Conservation (phyloP, 1,140 invertebrate species). For the Drosophila nigrodunni region DNA sequence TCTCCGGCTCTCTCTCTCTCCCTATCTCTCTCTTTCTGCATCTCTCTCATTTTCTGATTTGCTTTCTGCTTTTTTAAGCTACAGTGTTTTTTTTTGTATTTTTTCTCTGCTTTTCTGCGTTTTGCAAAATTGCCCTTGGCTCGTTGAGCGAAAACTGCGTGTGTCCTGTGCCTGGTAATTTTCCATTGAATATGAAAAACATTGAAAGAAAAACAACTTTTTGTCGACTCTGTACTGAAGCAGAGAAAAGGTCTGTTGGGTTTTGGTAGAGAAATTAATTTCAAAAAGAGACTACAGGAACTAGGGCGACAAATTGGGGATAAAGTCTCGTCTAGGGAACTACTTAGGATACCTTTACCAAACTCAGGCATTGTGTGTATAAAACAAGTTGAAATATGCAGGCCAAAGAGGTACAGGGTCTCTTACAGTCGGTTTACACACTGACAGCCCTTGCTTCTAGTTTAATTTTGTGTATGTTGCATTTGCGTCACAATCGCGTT, state of each 20-base stretch:
- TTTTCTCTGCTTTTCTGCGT: neutral
- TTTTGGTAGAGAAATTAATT: too few species aligned
- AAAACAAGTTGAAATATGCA: too few species aligned
- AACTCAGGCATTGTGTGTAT: too few species aligned
- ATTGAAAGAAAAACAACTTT: conserved; percentile 3
- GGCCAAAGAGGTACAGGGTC: too few species aligned
- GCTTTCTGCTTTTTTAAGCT: conserved; percentile 22
- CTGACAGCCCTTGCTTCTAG: too few species aligned
- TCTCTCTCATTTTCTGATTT: conserved; percentile 12
- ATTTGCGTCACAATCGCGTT: conserved; percentile 61
- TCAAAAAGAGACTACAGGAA: too few species aligned
- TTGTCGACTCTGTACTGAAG: neutral
- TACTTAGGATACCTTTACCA: too few species aligned
- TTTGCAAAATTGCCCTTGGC: conserved; percentile 30
- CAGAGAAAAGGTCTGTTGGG: too few species aligned
- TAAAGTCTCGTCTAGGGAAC: too few species aligned
- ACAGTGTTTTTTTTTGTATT: conserved; percentile 3
- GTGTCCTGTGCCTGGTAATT: conserved; percentile 56
- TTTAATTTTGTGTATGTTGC: conserved; percentile 39
- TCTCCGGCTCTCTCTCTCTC: neutral
- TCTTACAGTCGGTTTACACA: too few species aligned
- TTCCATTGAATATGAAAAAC: conserved; percentile 65
- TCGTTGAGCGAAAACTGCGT: conserved; percentile 16
- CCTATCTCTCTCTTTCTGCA: neutral
- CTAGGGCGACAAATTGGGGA: too few species aligned